Evolutionary conservation across 2,797 vertebrate species (phyloP).

Genomic region (Clarias platycephalus): DNA sequence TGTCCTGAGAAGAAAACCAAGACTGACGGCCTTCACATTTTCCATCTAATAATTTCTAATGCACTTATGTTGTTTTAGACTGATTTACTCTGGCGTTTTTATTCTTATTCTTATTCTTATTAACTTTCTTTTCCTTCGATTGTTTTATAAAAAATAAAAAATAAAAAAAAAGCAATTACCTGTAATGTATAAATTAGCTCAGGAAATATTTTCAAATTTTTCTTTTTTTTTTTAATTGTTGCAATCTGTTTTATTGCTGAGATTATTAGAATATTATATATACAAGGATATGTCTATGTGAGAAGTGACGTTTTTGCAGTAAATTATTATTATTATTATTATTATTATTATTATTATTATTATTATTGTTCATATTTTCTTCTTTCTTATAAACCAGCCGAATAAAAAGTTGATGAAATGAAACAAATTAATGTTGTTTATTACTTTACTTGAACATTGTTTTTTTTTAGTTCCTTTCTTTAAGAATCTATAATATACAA

Average conservation of each 20-base stretch:
- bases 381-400: not conserved
- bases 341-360: not conserved
- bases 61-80: not conserved
- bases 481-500: not conserved
- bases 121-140: not conserved
- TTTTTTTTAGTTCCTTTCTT: not conserved
- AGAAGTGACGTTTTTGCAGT: not conserved
- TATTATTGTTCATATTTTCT: not conserved
- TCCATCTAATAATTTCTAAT: constrained; percentile 11
- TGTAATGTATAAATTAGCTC: not conserved
- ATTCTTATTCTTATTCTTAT: not conserved
- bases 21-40: constrained; percentile 9
- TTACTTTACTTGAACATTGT: not conserved
- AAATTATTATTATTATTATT: not conserved
- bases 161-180: no score
- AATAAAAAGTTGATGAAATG: constrained; percentile 17
- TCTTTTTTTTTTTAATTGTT: not conserved
- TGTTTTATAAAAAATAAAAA: not conserved
- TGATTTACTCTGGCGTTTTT: not conserved
- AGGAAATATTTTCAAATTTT: not conserved
- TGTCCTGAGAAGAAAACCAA: constrained; percentile 23
- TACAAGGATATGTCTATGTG: not conserved
- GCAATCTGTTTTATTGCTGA: not conserved
- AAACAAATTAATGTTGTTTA: constrained; percentile 7
- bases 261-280: not conserved